Base-by-base conservation (phyloP, 2,888 invertebrate species). In the Pachliopta kotzebuea region DNA sequence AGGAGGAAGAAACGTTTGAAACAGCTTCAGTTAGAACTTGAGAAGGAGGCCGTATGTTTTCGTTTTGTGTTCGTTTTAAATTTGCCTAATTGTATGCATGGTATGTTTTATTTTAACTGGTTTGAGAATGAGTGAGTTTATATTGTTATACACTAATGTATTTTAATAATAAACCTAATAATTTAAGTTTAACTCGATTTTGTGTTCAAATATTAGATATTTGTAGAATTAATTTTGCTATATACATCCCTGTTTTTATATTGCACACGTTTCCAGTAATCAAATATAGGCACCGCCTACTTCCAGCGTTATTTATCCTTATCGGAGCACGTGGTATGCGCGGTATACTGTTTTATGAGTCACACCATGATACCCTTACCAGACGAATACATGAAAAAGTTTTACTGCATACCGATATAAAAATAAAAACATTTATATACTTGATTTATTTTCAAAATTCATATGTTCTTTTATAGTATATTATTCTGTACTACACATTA, bases 1-100 rank as follows among this genome's bases (percentile, higher is more conserved):
- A 81, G 91, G 17, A 83, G 86, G 74, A 91, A 91, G 82, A 91
- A 91, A 67, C 83, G 88, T 9, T 72, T 90, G 77, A 91, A 90
- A 71, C 86, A 87, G 70, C 73, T 88, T 52, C 86, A 86, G 73
- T 77, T 86, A 68, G 84, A 86, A 72, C 78, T 86, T 63, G 84
- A 86, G 67, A 75, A 76, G 68, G 85, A 86, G 56, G 71, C 73
- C 69, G 78, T 80, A 77, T 68, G 78, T 76, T 60, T 54, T 55
- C 49, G 58, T 60, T 60, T 63, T 55, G 60, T 67, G 68, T 68
- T 60, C 63, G 65, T 63, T 67, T 57, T 62, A 21, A 7, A 21
- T 52, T 57, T 60, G 63, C n/a, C 14, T 49, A 49, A 24, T 50
- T 56, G 56, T 65, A 24, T 56, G 60, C 60, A 52, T 64, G 56